phyloP scores from a whole-genome alignment of 2,113 vertebrate genomes.

The Erpornis zantholeuca region DNA sequence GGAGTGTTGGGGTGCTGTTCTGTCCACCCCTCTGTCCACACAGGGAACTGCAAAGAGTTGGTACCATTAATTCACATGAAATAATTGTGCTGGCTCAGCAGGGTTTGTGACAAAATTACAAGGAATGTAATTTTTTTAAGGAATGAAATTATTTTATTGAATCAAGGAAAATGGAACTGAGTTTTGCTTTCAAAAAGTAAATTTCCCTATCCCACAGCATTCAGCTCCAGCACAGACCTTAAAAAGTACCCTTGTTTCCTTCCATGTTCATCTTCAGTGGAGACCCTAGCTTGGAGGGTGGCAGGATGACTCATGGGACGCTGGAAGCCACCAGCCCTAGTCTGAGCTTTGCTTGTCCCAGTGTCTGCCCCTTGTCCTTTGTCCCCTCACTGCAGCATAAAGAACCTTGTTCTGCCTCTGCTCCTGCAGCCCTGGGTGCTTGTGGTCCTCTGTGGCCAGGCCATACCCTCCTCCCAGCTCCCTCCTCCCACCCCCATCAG shows the following conservation, averaged over 20 bases:
- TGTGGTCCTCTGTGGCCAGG: not conserved
- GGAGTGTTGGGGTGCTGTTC: not conserved
- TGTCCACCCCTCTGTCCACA: not conserved
- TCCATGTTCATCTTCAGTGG: not conserved
- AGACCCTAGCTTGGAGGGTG: not conserved
- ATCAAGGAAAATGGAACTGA: not conserved
- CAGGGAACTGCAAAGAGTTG: not conserved
- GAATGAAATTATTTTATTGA: not conserved
- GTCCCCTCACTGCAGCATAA: not conserved
- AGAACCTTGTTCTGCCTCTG: not conserved
- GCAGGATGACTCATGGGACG: fast-evolving
- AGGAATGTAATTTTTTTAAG: not conserved
- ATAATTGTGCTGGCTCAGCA: not conserved
- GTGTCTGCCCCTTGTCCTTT: fast-evolving
- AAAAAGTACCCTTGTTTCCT: not conserved
- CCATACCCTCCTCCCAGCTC: not conserved
- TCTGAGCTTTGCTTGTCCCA: not conserved
- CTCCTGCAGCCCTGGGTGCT: not conserved
- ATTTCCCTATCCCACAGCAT: fast-evolving
- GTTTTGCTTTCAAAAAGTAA: not conserved
- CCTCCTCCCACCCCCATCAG: not conserved
- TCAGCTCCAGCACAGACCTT: not conserved
- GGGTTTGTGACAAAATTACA: not conserved
- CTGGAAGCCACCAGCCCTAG: not conserved
- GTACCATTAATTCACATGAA: not conserved